A percentile compares a stretch with the other conserved stretches of the same genome.
Evolutionary conservation across 2,888 invertebrate species (phyloP).

Genomic region (Microchrysa polita): DNA sequence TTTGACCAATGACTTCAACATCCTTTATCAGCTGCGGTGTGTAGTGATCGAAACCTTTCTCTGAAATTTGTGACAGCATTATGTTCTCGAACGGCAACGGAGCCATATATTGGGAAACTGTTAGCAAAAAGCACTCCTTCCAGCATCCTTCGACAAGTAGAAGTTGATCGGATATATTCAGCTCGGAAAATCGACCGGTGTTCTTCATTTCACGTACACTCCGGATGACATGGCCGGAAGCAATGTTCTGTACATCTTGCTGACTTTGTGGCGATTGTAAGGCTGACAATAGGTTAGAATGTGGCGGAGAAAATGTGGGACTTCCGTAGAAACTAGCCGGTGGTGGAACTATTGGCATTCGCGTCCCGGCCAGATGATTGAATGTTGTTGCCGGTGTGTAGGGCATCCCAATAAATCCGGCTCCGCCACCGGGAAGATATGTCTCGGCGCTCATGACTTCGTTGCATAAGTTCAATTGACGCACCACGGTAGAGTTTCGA

Average conservation of each 20-base stretch:
- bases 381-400: background rate
- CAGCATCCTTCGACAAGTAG: conserved; percentile 86
- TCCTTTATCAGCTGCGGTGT: conserved; percentile 63
- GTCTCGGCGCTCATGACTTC: conserved; percentile 67
- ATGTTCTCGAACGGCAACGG: conserved; percentile 77
- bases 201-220: conserved; percentile 91
- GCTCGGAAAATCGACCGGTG: conserved; percentile 77
- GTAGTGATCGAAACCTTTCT: conserved; percentile 58
- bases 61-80: conserved; percentile 65
- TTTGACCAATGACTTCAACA: conserved; percentile 76
- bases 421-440: too few species aligned
- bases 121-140: conserved; percentile 90
- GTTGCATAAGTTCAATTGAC: conserved; percentile 86
- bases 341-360: conserved; percentile 55
- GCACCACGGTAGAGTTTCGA: conserved; percentile 89
- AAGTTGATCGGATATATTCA: conserved; percentile 81
- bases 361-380: conserved; percentile 55
- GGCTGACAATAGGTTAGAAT: conserved; percentile 59
- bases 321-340: conserved; percentile 36
- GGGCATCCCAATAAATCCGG: too few species aligned
- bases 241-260: conserved; percentile 79
- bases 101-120: conserved; percentile 83
- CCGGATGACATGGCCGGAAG: conserved; percentile 90
- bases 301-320: conserved; percentile 54
- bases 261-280: conserved; percentile 69